Percentiles rank a stretch among this genome's conserved stretches.
phyloP scores from a whole-genome alignment of 2,888 invertebrate species.

The Monochamus alternatus region DNA sequence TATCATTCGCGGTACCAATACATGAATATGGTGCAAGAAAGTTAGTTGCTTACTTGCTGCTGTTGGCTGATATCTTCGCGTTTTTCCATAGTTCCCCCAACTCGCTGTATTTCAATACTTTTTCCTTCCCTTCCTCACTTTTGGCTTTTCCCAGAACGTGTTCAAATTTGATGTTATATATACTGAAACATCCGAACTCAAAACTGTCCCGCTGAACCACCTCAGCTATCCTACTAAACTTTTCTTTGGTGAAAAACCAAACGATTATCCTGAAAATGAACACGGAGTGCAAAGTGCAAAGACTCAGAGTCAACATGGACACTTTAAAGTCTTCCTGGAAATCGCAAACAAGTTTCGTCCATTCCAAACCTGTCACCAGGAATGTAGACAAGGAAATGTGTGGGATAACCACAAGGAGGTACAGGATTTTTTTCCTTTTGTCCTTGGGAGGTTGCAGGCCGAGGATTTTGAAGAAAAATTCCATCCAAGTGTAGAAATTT shows the following conservation, averaged over 20 bases:
- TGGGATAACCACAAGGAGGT: conserved; percentile 29
- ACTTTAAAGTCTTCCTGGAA: conserved; percentile 31
- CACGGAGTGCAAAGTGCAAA: conserved; percentile 33
- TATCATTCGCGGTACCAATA: too few species aligned
- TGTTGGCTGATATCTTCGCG: background rate
- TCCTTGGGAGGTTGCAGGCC: conserved; percentile 39
- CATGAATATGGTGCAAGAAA: too few species aligned
- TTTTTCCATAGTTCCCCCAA: background rate
- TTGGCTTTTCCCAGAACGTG: background rate
- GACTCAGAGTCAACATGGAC: conserved; percentile 33
- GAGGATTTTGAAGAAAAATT: conserved; percentile 23
- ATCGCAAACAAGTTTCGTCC: conserved; percentile 15
- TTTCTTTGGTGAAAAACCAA: conserved; percentile 27
- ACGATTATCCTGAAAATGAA: conserved; percentile 23
- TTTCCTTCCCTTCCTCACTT: background rate
- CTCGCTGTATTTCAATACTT: background rate
- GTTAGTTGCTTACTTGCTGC: background rate
- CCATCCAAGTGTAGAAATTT: conserved; percentile 38
- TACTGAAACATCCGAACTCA: conserved; percentile 36
- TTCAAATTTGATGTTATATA: conserved; percentile 14
- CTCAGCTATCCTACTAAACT: conserved; percentile 10
- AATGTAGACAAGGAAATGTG: conserved; percentile 30
- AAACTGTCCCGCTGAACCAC: conserved; percentile 29
- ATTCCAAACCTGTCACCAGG: conserved; percentile 21
- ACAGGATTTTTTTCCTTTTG: conserved; percentile 22